These are phyloP conservation scores for Zoanthus sociatus DNA, from an alignment of 92 coral and sea anemone species.

Conservation along the genomic window DNA sequence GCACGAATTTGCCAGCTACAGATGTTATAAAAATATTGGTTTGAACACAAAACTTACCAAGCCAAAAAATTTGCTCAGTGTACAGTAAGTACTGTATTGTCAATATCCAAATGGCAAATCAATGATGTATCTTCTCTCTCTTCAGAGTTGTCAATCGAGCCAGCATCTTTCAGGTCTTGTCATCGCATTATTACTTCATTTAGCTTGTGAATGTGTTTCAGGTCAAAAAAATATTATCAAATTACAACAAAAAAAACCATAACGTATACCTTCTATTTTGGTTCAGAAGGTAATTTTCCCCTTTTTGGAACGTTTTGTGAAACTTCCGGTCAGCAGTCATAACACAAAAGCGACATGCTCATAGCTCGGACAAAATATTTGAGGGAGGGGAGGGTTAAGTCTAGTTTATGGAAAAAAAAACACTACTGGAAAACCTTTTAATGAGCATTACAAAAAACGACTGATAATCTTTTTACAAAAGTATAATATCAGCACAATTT, in stretches of 20 bases:
- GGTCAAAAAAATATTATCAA: background rate
- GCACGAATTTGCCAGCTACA: too few species aligned
- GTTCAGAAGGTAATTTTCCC: constrained; percentile 28
- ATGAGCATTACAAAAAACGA: background rate
- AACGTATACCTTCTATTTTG: background rate
- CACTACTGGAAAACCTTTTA: background rate
- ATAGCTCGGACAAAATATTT: background rate
- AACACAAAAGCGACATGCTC: background rate
- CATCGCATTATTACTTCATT: background rate
- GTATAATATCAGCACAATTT: background rate
- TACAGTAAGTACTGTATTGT: too few species aligned
- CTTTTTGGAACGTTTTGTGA: constrained; percentile 1
- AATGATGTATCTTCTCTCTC: too few species aligned
- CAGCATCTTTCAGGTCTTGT: background rate
- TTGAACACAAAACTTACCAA: too few species aligned
- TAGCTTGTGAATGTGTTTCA: background rate
- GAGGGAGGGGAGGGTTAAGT: background rate
- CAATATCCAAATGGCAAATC: too few species aligned
- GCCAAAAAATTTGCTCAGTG: too few species aligned
- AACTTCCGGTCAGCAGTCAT: constrained; percentile 28
- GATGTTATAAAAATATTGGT: too few species aligned
- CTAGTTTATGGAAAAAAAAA: background rate
- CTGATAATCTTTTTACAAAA: background rate
- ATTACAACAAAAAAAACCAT: background rate
- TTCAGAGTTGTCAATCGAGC: too few species aligned